These are phyloP conservation scores for Eriosoma lanigerum DNA, from an alignment of 1,140 invertebrate species.

Conservation along the genomic window DNA sequence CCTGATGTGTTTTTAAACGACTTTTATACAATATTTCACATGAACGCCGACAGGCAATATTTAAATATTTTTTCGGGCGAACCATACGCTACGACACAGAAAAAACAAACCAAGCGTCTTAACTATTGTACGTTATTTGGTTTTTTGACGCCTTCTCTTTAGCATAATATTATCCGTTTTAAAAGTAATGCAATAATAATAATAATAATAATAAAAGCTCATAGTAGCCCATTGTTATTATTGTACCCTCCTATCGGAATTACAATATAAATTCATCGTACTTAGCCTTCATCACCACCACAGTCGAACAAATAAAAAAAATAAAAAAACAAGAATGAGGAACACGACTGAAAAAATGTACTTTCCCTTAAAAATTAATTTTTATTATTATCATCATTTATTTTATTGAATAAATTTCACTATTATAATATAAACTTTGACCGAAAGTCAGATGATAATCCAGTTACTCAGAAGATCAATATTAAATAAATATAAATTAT, in stretches of 20 bases:
- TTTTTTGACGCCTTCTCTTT: conserved; percentile 30
- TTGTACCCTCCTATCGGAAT: not conserved
- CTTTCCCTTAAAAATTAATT: not conserved
- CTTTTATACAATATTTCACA: conserved; percentile 2
- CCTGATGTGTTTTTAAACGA: conserved; percentile 41
- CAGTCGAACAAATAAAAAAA: not conserved
- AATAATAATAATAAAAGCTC: not conserved
- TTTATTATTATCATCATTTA: conserved; percentile 23
- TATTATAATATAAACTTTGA: not conserved
- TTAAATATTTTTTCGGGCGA: not conserved
- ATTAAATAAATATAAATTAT: not conserved
- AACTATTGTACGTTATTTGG: not conserved
- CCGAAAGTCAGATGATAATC: conserved; percentile 10
- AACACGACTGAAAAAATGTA: not conserved
- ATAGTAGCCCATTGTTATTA: conserved; percentile 21
- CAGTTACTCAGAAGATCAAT: not conserved
- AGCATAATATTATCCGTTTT: conserved; percentile 26
- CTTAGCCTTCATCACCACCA: not conserved
- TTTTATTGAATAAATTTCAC: conserved; percentile 29
- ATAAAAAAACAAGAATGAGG: not conserved
- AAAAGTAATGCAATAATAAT: conserved; percentile 17
- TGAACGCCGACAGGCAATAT: not conserved
- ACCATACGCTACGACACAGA: not conserved
- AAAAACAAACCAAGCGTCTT: not conserved
- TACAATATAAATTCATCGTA: conserved; percentile 4